phyloP scores from a whole-genome alignment of 2,797 vertebrate genomes.

The Craterocephalus amniculus region DNA sequence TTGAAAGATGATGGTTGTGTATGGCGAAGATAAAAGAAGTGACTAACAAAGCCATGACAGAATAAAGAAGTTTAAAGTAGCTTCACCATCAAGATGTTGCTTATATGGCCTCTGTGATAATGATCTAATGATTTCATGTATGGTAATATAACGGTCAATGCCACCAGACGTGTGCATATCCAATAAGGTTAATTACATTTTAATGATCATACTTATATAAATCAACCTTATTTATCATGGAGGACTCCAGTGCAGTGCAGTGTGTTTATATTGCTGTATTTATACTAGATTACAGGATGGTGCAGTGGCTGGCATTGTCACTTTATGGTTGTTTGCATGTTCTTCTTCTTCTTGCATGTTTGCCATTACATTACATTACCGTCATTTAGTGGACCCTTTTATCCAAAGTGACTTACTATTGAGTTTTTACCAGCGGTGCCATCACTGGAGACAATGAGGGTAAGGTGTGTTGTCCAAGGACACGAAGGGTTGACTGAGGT shows the following conservation, averaged over 20 bases:
- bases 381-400: no score
- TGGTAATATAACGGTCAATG: background rate
- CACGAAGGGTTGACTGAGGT: no score
- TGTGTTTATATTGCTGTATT: background rate
- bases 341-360: no score
- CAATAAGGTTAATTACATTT: background rate
- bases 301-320: background rate
- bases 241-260: background rate
- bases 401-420: no score
- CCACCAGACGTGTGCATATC: background rate
- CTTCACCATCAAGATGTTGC: background rate
- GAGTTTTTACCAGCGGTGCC: no score
- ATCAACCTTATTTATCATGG: background rate
- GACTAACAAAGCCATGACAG: background rate
- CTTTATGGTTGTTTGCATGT: background rate
- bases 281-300: background rate
- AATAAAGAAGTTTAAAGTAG: background rate
- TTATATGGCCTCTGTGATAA: background rate
- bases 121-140: background rate
- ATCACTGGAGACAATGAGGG: no score
- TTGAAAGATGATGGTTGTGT: background rate
- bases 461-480: no score
- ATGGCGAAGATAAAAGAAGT: background rate
- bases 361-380: no score
- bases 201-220: background rate